A percentile compares a stretch with the other conserved stretches of the same genome.
These are phyloP conservation scores for Lucifuga dentata DNA, from an alignment of 2,113 vertebrate genomes.

Conservation along the genomic window DNA sequence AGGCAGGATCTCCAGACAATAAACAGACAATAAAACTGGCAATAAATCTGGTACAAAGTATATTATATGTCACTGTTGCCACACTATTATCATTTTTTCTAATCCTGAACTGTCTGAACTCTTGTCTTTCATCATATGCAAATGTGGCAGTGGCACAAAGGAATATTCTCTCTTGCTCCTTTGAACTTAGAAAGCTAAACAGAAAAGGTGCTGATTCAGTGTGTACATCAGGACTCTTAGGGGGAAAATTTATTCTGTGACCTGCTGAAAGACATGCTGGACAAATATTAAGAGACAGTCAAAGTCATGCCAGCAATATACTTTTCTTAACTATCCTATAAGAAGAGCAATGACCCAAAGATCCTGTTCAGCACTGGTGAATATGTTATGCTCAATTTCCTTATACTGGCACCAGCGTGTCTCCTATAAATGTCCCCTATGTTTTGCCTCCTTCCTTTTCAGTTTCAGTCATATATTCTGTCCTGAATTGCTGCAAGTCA, in stretches of 20 bases:
- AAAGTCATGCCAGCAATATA: conserved; percentile 14
- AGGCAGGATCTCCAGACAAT: conserved; percentile 43
- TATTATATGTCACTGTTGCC: conserved; percentile 49
- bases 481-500: conserved; percentile 30
- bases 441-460: conserved; percentile 26
- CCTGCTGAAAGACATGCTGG: not conserved
- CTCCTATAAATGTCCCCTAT: conserved; percentile 36
- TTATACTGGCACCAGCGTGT: conserved; percentile 1
- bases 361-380: conserved; percentile 46
- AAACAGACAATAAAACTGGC: conserved; percentile 52
- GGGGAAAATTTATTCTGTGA: conserved; percentile 27
- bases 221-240: conserved; percentile 29
- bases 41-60: conserved; percentile 44
- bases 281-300: conserved; percentile 19
- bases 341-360: not conserved
- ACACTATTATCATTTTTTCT: conserved; percentile 44
- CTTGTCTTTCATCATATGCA: conserved; percentile 45
- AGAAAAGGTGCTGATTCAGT: not conserved
- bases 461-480: conserved; percentile 18
- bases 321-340: too few relatives aligned
- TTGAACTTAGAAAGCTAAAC: conserved; percentile 16
- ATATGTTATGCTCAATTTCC: conserved; percentile 22
- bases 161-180: conserved; percentile 25
- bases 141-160: conserved; percentile 33
- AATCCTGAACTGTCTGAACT: conserved; percentile 41